phyloP scores from a whole-genome alignment of 2,888 invertebrate genomes.

The Erebia ligea region DNA sequence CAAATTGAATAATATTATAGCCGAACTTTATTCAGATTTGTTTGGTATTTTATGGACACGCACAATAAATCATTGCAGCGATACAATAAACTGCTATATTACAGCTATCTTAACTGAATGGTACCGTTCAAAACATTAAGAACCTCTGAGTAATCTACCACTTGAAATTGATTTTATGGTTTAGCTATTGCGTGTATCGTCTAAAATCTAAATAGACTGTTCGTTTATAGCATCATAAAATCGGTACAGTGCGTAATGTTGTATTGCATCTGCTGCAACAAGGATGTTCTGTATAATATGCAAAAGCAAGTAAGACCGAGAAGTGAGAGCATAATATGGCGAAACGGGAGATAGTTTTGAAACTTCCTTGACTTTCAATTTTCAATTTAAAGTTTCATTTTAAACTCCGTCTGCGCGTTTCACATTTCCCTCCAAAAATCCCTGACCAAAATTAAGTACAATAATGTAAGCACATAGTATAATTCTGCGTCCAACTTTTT shows the following conservation, averaged over 20 bases:
- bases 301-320: too few species aligned
- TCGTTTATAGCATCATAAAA: conserved; percentile 7
- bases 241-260: neutral
- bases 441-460: too few species aligned
- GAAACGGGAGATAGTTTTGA: too few species aligned
- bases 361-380: too few species aligned
- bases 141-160: neutral
- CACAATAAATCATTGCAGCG: neutral
- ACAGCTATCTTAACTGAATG: conserved; percentile 3
- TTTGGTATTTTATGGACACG: neutral
- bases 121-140: conserved; percentile 3
- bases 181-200: conserved; percentile 10
- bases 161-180: conserved; percentile 5
- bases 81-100: neutral
- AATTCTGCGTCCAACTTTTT: neutral
- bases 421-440: too few species aligned
- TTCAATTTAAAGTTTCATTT: neutral
- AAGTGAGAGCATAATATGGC: too few species aligned
- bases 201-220: conserved; percentile 1
- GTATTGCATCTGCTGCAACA: neutral
- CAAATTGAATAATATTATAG: too few species aligned
- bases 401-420: neutral
- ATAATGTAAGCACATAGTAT: too few species aligned
- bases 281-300: neutral
- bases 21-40: too few species aligned